Conservation (phyloP, 2,113 vertebrate genomes). For the Scartelaos histophorus region DNA sequence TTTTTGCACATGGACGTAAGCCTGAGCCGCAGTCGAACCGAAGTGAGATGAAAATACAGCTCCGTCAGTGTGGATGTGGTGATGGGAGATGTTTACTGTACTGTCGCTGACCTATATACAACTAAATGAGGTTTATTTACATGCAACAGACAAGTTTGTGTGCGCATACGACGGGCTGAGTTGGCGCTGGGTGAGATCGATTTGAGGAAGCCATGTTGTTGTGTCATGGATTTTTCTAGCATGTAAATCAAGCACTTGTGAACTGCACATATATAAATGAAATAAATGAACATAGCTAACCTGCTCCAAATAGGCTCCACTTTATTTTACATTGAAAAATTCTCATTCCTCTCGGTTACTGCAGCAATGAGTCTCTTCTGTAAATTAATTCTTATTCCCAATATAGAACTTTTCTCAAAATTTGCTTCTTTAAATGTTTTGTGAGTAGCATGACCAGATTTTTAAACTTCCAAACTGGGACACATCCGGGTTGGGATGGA, state of each 20-base stretch:
- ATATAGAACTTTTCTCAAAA: no score
- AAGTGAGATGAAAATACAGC: conserved; percentile 23
- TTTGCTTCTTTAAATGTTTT: no score
- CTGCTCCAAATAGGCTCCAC: no score
- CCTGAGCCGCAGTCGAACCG: conserved; percentile 22
- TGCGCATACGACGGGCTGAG: neutral
- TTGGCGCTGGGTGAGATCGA: neutral
- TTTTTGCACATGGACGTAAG: conserved; percentile 46
- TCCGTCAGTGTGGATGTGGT: conserved; percentile 7
- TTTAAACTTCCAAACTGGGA: no score
- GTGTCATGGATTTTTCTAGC: neutral
- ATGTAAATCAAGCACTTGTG: neutral
- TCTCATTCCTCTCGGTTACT: no score
- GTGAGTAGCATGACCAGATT: no score
- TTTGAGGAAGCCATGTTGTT: neutral
- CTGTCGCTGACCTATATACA: conserved; percentile 12
- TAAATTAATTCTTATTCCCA: no score
- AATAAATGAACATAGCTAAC: no score
- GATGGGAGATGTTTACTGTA: conserved; percentile 10
- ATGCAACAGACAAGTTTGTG: neutral
- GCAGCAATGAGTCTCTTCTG: no score
- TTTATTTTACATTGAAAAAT: no score
- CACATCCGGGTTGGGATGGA: no score
- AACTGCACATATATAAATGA: no score
- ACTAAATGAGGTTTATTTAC: neutral